phyloP scores from a whole-genome alignment of 2,113 vertebrate species.

The Pachyramphus minor region DNA sequence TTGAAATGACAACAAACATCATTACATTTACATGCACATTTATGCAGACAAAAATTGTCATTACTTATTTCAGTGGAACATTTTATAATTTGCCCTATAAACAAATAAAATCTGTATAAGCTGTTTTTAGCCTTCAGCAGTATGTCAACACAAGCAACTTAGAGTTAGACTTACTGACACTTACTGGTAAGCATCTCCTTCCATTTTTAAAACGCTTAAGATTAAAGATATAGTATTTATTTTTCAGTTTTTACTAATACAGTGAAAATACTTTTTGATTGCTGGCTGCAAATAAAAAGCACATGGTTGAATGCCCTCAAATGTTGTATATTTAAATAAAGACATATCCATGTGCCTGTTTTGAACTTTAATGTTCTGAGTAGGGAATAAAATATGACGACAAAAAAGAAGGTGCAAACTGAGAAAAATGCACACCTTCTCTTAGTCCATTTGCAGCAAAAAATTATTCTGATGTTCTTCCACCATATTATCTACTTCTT shows the following conservation, averaged over 20 bases:
- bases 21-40: constrained; percentile 76
- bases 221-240: constrained; percentile 60
- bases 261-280: constrained; percentile 39
- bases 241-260: constrained; percentile 25
- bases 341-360: neutral
- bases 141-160: constrained; percentile 67
- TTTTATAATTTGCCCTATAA: constrained; percentile 74
- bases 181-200: constrained; percentile 50
- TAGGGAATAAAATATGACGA: neutral
- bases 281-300: constrained; percentile 18
- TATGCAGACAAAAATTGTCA: constrained; percentile 78
- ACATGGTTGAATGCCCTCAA: neutral
- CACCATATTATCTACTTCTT: neutral
- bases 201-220: constrained; percentile 66
- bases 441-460: neutral
- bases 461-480: neutral
- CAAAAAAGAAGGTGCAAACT: neutral
- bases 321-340: neutral
- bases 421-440: neutral
- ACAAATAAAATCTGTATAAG: constrained; percentile 76
- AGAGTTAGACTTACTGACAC: constrained; percentile 52
- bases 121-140: constrained; percentile 74
- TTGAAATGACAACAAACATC: constrained; percentile 79
- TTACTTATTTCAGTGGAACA: constrained; percentile 79
- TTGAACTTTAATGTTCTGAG: neutral